These are phyloP conservation scores for Himalopsyche kuldschensis DNA, from an alignment of 2,888 invertebrate species.

Conservation along the genomic window DNA sequence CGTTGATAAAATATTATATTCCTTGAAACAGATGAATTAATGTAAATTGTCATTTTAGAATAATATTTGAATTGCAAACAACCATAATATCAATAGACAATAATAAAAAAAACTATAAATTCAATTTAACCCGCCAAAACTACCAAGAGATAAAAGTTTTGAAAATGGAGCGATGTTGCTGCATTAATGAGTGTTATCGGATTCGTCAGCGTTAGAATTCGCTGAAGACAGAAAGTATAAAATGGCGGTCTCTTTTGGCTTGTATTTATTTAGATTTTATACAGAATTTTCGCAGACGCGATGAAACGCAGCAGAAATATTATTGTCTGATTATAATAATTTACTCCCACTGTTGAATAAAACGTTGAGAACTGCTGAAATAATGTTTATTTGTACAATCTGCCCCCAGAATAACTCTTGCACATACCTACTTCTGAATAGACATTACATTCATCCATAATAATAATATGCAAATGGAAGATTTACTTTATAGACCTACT, in stretches of 20 bases:
- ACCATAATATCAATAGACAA: no score
- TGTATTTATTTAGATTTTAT: neutral
- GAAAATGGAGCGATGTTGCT: no score
- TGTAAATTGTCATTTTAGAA: no score
- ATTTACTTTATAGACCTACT: neutral
- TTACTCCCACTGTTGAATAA: neutral
- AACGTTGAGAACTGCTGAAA: neutral
- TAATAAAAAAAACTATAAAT: no score
- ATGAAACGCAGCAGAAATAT: neutral
- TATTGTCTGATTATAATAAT: neutral
- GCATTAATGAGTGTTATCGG: no score
- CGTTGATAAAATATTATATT: no score
- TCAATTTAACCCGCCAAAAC: no score
- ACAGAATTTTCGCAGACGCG: neutral
- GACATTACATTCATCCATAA: neutral
- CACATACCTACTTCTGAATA: neutral
- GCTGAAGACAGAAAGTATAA: no score
- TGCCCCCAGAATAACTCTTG: neutral
- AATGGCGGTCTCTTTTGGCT: neutral
- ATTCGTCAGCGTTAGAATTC: no score
- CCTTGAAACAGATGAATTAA: no score
- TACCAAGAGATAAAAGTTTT: no score
- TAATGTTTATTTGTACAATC: neutral
- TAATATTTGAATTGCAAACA: no score
- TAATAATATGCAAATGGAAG: slow-evolving; percentile 1